Conservation (phyloP, 2,888 invertebrate species). For the Tachina lurida region DNA sequence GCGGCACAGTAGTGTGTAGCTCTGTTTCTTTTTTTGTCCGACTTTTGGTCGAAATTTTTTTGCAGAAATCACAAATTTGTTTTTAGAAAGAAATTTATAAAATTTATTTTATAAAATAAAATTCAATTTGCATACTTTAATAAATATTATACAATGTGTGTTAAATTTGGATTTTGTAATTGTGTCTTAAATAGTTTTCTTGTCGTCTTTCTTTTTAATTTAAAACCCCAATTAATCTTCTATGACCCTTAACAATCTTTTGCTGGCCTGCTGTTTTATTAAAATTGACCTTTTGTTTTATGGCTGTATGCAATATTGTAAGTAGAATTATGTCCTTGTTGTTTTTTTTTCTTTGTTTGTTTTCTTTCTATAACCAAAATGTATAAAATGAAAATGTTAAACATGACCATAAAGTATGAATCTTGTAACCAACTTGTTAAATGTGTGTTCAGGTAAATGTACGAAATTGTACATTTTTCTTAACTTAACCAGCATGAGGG, state of each 20-base stretch:
- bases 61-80: no score
- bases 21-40: no score
- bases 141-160: background rate
- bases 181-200: background rate
- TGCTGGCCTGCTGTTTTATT: background rate
- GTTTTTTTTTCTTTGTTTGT: no score
- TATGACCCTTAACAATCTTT: background rate
- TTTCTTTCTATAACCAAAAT: constrained; percentile 11
- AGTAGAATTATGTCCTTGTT: background rate
- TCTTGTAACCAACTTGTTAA: constrained; percentile 30
- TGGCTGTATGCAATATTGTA: constrained; percentile 1
- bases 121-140: no score
- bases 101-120: no score
- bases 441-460: constrained; percentile 27
- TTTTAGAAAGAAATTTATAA: no score
- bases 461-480: constrained; percentile 16
- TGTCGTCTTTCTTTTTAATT: background rate
- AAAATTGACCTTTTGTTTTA: constrained; percentile 33
- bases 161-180: background rate
- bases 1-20: no score
- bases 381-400: constrained; percentile 30
- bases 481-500: background rate
- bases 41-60: no score
- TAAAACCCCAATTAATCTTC: background rate
- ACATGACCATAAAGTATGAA: constrained; percentile 40